Evolutionary conservation across 2,797 vertebrate species (phyloP).

Genomic region (Mastacembelus armatus): DNA sequence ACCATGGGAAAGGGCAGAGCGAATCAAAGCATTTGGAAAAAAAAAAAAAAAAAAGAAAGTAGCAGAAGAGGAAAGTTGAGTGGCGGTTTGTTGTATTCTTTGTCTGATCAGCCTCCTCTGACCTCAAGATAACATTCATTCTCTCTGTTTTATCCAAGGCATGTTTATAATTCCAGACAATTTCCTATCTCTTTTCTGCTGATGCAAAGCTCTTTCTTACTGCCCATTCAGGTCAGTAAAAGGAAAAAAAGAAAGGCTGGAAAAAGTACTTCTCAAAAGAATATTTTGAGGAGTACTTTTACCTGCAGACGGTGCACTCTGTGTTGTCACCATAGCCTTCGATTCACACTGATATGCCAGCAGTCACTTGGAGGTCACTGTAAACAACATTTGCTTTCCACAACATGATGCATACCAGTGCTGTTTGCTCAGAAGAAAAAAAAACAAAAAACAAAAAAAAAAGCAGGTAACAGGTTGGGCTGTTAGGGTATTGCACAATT

Average conservation of each 20-base stretch:
- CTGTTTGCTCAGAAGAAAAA: constrained; percentile 42
- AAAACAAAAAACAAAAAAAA: constrained; percentile 8
- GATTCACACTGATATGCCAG: constrained; percentile 32
- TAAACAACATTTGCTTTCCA: constrained; percentile 22
- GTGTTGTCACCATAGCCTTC: constrained; percentile 22
- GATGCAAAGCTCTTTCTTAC: constrained; percentile 33
- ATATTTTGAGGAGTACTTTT: constrained; percentile 42
- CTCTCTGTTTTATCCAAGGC: constrained; percentile 24
- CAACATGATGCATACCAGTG: constrained; percentile 5
- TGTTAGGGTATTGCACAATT: constrained; percentile 6
- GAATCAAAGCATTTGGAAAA: constrained; percentile 62
- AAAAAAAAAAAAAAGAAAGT: constrained; percentile 40
- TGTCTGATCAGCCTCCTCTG: constrained; percentile 58
- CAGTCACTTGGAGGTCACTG: constrained; percentile 48
- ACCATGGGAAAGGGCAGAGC: constrained; percentile 60
- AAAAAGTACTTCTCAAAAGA: constrained; percentile 31
- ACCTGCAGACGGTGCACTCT: constrained; percentile 26
- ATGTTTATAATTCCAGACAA: constrained; percentile 60
- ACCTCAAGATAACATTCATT: constrained; percentile 66
- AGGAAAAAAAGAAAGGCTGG: constrained; percentile 29
- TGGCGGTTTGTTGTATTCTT: constrained; percentile 59
- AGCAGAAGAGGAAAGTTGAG: constrained; percentile 55
- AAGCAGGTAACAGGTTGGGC: constrained; percentile 22
- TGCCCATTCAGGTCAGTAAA: constrained; percentile 54
- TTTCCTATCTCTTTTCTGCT: constrained; percentile 15